Conservation (phyloP, 2,797 vertebrate genomes). For the Tenualosa thibaudeaui region DNA sequence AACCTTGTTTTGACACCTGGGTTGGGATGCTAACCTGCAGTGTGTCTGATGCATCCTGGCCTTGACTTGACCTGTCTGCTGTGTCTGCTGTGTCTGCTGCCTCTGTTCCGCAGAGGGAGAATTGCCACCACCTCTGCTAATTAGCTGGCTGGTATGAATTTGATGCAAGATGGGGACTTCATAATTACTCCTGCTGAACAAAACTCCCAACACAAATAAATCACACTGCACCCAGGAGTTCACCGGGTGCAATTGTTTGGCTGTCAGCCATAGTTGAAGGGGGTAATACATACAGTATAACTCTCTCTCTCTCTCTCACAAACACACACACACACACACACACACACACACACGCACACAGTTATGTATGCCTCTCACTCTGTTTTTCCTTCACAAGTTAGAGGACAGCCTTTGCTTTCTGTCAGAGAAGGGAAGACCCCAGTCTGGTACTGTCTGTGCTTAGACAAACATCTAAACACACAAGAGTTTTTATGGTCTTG, state of each 20-base stretch:
- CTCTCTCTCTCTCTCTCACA: background rate
- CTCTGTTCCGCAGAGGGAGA: background rate
- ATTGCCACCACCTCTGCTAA: background rate
- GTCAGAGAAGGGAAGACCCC: slow-evolving; percentile 6
- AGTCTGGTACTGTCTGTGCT: slow-evolving; percentile 17
- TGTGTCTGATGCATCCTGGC: background rate
- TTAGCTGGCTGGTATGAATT: background rate
- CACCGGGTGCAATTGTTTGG: background rate
- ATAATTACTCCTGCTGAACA: slow-evolving; percentile 11
- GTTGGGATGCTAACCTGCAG: background rate
- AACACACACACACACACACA: background rate
- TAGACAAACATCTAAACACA: slow-evolving; percentile 12
- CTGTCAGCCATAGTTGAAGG: background rate
- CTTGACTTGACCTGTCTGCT: background rate
- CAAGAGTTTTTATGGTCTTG: background rate
- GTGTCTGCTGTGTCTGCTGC: background rate
- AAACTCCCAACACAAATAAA: background rate
- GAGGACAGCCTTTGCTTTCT: background rate
- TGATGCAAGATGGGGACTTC: background rate
- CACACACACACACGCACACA: background rate
- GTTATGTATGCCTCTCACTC: background rate
- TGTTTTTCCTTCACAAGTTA: background rate
- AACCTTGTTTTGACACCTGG: background rate
- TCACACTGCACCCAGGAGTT: background rate
- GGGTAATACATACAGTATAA: background rate